Conservation (phyloP, 2,797 vertebrate species). For the Onychomys torridus region DNA sequence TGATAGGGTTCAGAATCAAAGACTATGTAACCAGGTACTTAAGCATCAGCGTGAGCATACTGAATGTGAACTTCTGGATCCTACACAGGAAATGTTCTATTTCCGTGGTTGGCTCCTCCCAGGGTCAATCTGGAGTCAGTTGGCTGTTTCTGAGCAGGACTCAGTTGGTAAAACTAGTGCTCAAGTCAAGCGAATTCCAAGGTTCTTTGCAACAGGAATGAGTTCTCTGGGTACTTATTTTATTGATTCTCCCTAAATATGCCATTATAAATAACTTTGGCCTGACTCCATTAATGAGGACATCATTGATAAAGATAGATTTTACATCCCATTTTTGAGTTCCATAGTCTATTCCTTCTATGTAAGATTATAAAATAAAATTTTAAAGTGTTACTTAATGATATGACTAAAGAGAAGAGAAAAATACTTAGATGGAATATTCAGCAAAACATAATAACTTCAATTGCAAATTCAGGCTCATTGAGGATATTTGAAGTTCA, state of each 20-base stretch:
- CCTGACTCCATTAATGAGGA: not conserved
- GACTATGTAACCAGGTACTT: not conserved
- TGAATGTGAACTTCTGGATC: not conserved
- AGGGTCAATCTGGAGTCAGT: not conserved
- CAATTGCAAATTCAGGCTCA: not conserved
- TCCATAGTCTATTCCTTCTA: not conserved
- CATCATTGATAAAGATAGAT: not conserved
- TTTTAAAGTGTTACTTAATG: not conserved
- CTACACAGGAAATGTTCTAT: not conserved
- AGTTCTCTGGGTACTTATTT: not conserved
- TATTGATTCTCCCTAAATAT: not conserved
- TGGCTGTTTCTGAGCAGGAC: not conserved
- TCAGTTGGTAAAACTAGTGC: not conserved
- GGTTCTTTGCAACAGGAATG: not conserved
- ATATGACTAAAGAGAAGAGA: slow-evolving; percentile 22
- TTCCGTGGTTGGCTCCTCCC: not conserved
- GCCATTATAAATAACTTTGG: not conserved
- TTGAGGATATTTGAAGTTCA: not conserved
- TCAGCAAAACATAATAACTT: not conserved
- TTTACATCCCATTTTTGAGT: not conserved
- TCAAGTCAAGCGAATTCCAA: not conserved
- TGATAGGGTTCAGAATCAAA: slow-evolving; percentile 35
- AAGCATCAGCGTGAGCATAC: not conserved
- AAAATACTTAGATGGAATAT: not conserved
- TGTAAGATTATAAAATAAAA: not conserved